Evolutionary conservation across 2,113 vertebrate species (phyloP), one percentile per base, ranked within the genome.

Genomic region (Ornithorhynchus anatinus): DNA sequence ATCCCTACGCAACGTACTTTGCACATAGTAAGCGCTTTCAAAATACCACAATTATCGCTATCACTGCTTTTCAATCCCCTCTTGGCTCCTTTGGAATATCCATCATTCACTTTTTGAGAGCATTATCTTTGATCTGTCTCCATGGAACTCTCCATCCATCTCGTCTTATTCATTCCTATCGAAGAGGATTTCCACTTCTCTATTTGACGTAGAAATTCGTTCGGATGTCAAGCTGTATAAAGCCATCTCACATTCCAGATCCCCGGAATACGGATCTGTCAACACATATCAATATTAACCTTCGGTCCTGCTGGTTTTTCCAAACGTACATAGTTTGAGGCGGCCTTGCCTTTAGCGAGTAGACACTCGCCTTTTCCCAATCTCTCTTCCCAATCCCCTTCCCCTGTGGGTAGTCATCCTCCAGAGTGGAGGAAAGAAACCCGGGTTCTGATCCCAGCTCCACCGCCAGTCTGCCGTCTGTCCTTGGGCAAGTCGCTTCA

Each of bases 81-180:
- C n/a, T n/a, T n/a, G n/a, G n/a, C n/a, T n/a, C n/a, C n/a, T n/a
- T n/a, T n/a, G n/a, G n/a, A n/a, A n/a, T n/a, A n/a, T n/a, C n/a
- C n/a, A n/a, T n/a, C n/a, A n/a, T n/a, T n/a, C n/a, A n/a, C n/a
- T 8, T 65, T 38, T 54, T 60, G 27, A 37, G 27, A 35, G 32
- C 61, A 65, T 40, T 53, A 33, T 54, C n/a, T 37, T 54, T 20
- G 39, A 19, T 44, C 25, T 13, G 40, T 61, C 48, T 48, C 16
- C 39, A 43, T n/a, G 31, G 50, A 70, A 52, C 17, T 58, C 14
- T 65, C 32, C 23, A 53, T 27, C 10, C 31, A 39, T 39, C 36
- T 62, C 39, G 19, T 38, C 69, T 59, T 45, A 67, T 10, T 25
- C 58, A 44, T 72, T n/a, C n/a, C n/a, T n/a, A 40, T 71, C 44